Conservation (phyloP, 2,113 vertebrate genomes). For the Tamias sibiricus region DNA sequence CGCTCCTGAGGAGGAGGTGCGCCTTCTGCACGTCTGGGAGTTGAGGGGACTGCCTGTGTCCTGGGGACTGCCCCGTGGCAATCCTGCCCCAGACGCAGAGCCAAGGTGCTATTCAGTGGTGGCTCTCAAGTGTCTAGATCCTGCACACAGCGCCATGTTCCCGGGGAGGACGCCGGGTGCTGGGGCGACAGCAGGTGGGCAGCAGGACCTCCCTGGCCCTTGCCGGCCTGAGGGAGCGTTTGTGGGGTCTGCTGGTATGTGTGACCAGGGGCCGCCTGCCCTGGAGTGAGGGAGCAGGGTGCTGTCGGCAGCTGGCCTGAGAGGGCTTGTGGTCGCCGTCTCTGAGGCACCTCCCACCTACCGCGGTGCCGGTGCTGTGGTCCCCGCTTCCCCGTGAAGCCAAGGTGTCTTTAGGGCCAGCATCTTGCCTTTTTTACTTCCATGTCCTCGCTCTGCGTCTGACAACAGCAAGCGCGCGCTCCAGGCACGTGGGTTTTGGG, state of each 20-base stretch:
- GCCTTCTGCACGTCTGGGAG: background rate
- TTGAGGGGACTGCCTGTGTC: background rate
- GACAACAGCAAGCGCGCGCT: background rate
- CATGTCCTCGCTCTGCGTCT: background rate
- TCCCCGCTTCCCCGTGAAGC: background rate
- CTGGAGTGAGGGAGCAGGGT: background rate
- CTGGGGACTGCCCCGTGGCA: too few species aligned
- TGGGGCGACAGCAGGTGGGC: accelerated
- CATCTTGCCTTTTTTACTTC: background rate
- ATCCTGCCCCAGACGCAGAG: background rate
- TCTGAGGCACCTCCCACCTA: too few species aligned
- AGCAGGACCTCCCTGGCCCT: background rate
- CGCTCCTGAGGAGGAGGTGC: background rate
- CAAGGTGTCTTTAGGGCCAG: background rate
- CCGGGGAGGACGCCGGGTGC: too few species aligned
- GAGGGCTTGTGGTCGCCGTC: background rate
- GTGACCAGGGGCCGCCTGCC: background rate
- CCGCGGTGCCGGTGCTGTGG: background rate
- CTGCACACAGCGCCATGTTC: accelerated
- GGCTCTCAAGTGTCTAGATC: background rate
- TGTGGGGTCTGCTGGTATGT: background rate
- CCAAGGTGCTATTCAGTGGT: background rate
- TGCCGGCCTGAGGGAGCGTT: accelerated
- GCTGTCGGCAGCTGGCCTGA: accelerated
- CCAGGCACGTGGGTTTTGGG: background rate